Evolutionary conservation across 92 coral and sea anemone species (phyloP).

Genomic region (Anthopleura xanthogrammica): DNA sequence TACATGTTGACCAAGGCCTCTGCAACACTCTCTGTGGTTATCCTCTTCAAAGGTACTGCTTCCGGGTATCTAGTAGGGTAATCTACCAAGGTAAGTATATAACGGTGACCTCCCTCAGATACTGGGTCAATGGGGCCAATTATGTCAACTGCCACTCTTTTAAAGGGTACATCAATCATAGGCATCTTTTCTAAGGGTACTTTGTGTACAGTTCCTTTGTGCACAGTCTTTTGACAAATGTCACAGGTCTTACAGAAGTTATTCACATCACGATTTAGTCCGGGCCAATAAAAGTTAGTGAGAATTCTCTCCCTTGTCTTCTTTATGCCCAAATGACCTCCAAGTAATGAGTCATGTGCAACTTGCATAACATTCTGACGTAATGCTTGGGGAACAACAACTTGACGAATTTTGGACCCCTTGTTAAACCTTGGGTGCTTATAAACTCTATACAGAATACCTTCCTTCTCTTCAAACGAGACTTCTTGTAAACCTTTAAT

Average conservation of each 20-base stretch:
- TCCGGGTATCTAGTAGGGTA: conserved; percentile 34
- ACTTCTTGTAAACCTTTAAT: too few relatives aligned
- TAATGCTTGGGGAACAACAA: too few relatives aligned
- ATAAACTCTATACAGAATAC: too few relatives aligned
- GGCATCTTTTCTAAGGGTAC: background rate
- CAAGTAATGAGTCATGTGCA: too few relatives aligned
- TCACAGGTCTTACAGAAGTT: background rate
- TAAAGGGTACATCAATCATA: background rate
- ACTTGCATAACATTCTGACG: too few relatives aligned
- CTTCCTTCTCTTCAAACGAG: too few relatives aligned
- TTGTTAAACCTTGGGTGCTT: too few relatives aligned
- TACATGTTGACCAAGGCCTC: conserved; percentile 28
- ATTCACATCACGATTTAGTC: background rate
- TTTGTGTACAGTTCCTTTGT: background rate
- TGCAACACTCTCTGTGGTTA: conserved; percentile 36
- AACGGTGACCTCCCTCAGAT: background rate
- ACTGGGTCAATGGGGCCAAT: background rate
- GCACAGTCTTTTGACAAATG: background rate
- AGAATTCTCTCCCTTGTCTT: too few relatives aligned
- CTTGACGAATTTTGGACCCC: too few relatives aligned
- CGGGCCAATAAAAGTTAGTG: background rate
- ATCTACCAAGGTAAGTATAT: conserved; percentile 7
- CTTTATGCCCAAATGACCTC: too few relatives aligned
- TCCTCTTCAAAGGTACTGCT: conserved; percentile 25
- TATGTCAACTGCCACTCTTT: background rate